phyloP scores from a whole-genome alignment of 2,113 vertebrate genomes.

The Martes martes region DNA sequence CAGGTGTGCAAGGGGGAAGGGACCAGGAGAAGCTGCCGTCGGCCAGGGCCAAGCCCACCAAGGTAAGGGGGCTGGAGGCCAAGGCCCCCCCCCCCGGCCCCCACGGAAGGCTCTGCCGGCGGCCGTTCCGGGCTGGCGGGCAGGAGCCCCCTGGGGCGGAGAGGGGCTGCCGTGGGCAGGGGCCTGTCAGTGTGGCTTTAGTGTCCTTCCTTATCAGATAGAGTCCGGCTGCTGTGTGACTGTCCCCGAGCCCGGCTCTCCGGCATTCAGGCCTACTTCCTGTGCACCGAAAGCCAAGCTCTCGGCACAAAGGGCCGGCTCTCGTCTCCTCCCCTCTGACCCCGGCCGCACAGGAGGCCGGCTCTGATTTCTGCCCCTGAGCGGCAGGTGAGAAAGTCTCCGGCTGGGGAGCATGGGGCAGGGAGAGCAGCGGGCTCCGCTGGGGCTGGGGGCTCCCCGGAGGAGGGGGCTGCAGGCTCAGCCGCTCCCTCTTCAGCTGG shows the following conservation, averaged over 20 bases:
- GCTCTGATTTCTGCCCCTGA: constrained; percentile 68
- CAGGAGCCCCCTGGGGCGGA: background rate
- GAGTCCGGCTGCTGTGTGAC: constrained; percentile 75
- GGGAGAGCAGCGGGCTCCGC: too few species aligned
- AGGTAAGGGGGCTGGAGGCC: background rate
- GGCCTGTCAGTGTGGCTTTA: constrained; percentile 40
- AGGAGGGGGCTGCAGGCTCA: background rate
- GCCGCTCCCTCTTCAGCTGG: accelerated
- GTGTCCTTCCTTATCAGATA: constrained; percentile 89
- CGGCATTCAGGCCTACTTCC: constrained; percentile 88
- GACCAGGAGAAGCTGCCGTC: background rate
- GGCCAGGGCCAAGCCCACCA: background rate
- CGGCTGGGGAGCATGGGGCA: background rate
- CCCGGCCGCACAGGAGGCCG: constrained; percentile 70
- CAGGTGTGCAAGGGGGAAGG: background rate
- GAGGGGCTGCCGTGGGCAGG: background rate
- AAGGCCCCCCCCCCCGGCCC: background rate
- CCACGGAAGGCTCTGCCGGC: background rate
- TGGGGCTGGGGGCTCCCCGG: too few species aligned
- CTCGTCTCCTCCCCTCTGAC: constrained; percentile 91
- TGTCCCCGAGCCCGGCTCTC: constrained; percentile 74
- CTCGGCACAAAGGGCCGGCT: constrained; percentile 86
- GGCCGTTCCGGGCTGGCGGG: background rate
- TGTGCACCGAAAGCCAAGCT: constrained; percentile 92
- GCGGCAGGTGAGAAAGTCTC: constrained; percentile 79